A percentile compares a stretch with the other conserved stretches of the same genome.
Conservation (phyloP, 2,797 vertebrate genomes). For the Helostoma temminkii region DNA sequence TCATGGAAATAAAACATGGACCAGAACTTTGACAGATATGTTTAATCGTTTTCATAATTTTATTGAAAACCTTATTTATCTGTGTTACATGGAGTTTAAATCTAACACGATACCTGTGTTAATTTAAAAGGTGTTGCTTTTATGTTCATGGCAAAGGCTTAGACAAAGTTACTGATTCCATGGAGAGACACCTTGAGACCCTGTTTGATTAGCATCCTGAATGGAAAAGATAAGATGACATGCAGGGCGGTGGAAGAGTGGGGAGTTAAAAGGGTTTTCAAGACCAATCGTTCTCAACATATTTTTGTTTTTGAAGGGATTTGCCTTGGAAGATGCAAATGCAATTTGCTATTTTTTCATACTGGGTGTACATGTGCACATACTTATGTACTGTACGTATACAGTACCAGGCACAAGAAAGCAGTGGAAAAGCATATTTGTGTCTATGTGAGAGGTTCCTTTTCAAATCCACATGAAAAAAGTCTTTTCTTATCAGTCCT, state of each 20-base stretch:
- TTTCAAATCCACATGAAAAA: slow-evolving; percentile 50
- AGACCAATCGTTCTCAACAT: slow-evolving; percentile 64
- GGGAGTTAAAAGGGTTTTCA: slow-evolving; percentile 65
- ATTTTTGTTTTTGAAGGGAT: slow-evolving; percentile 56
- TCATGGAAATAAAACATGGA: slow-evolving; percentile 1
- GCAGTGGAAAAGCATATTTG: slow-evolving; percentile 16
- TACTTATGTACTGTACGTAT: no score
- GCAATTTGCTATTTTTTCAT: slow-evolving; percentile 62
- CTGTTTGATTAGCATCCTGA: slow-evolving; percentile 79
- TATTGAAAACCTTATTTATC: slow-evolving; percentile 3
- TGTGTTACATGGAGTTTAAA: slow-evolving; percentile 23
- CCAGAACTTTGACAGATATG: background rate
- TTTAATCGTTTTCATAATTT: background rate
- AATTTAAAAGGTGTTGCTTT: slow-evolving; percentile 60
- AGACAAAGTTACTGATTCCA: slow-evolving; percentile 71
- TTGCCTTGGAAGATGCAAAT: slow-evolving; percentile 63
- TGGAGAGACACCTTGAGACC: slow-evolving; percentile 49
- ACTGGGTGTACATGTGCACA: slow-evolving; percentile 9
- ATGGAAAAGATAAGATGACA: slow-evolving; percentile 74
- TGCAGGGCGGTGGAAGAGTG: slow-evolving; percentile 44
- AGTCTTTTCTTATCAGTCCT: slow-evolving; percentile 70
- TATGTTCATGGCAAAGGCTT: slow-evolving; percentile 59
- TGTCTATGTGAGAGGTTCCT: slow-evolving; percentile 30
- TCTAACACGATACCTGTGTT: slow-evolving; percentile 42
- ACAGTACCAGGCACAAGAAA: no score